phyloP scores from a whole-genome alignment of 2,113 vertebrate species.

The Chloropsis cyanopogon region DNA sequence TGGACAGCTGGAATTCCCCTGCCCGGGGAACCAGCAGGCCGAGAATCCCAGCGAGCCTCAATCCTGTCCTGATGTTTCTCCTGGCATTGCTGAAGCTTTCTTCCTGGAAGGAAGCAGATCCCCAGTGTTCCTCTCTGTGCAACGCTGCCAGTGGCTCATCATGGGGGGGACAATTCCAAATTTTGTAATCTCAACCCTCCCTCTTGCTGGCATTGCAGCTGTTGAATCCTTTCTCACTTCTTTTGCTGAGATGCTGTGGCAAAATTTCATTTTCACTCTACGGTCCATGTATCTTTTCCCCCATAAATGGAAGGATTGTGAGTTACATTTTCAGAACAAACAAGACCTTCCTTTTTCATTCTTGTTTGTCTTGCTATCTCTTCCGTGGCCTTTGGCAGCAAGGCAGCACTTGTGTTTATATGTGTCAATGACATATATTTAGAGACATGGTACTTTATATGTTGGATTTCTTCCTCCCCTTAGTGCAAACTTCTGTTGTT shows the following conservation, averaged over 20 bases:
- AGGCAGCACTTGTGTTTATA: not conserved
- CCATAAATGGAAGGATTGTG: not conserved
- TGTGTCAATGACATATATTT: not conserved
- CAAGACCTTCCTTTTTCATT: conserved; percentile 8
- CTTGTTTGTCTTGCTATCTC: conserved; percentile 8
- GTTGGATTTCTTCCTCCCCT: not conserved
- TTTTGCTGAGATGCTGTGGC: not conserved
- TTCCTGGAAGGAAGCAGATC: not conserved
- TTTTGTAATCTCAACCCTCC: not conserved
- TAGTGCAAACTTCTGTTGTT: not conserved
- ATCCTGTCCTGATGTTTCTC: not conserved
- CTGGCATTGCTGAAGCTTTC: not conserved
- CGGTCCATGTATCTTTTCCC: not conserved
- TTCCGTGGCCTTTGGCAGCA: not conserved
- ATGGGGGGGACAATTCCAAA: not conserved
- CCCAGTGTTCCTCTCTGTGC: not conserved
- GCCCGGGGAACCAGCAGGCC: not conserved
- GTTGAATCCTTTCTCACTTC: not conserved
- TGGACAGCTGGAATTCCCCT: not conserved
- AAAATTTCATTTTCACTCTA: not conserved
- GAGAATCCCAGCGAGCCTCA: not conserved
- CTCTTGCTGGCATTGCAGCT: not conserved
- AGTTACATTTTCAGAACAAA: conserved; percentile 3
- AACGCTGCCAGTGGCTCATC: not conserved
- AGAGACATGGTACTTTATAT: not conserved